Base-by-base conservation (phyloP, 1,140 invertebrate species). In the Macrotrachela quadricornifera region DNA sequence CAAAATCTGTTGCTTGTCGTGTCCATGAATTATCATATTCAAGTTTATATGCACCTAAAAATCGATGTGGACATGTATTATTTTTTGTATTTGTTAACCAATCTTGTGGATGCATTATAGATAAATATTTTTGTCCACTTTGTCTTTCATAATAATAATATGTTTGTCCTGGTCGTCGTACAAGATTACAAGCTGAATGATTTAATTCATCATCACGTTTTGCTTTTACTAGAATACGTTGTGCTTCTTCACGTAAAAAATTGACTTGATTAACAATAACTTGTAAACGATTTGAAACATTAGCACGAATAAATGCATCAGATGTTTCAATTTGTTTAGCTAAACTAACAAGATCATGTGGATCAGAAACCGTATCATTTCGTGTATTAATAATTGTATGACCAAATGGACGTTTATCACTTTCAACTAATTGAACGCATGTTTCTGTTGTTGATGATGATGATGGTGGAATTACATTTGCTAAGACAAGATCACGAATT, bases 71-170 rank as follows among this genome's bases (percentile, higher is more conserved):
- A 62, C 70, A 70, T 4, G 3, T 8, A 30, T 30, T 30, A 30
- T 2, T 30, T 1, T 65, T 64, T 14, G 60, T 51, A 42, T 73
- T 75, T 14, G 60, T 51, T 41, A 73, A 75, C 78, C 79, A 81
- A 63, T 81, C 79, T 77, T 78, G 63, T 41, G 80, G 80, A 55
- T 77, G 80, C 11, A 83, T 60, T 69, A 82, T 78, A 39, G 79
- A 80, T 57, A 82, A 78, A 50, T 80, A 81, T 39, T 60, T 62
- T 55, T 70, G 66, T 12, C 68, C 80, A 8, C 75, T 76, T 48
- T 72, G 58, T 64, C 75, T 67, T 63, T 78, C 60, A 63, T 81
- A 83, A 21, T 82, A 66, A 64, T 82, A 78, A 66, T 82, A 83
- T 44, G 77, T 70, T 14, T 75, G 70, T 1, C 80, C 80, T 41